Conservation (phyloP, 35 echinoderm and acorn worm species). For the Holothuria glaberrima region DNA sequence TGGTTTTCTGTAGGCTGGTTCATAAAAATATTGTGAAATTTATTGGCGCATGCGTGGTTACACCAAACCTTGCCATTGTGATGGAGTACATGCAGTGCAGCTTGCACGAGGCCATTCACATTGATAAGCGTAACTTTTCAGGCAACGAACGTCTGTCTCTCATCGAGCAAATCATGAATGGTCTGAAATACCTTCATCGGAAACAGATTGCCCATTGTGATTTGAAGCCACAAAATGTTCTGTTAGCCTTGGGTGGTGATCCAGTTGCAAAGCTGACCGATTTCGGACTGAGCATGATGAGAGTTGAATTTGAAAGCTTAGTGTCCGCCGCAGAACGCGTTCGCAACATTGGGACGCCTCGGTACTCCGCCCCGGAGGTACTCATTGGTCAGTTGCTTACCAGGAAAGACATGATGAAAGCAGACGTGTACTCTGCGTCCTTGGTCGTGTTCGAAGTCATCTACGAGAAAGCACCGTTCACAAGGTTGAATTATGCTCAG, state of each 20-base stretch:
- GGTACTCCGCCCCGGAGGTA: constrained; percentile 63
- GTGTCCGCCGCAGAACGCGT: background rate
- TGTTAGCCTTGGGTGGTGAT: constrained; percentile 1
- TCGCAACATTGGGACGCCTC: constrained; percentile 44
- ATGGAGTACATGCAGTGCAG: constrained; percentile 67
- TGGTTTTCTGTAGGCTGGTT: constrained; percentile 42
- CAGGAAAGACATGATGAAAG: constrained; percentile 37
- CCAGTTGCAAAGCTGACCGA: constrained; percentile 52
- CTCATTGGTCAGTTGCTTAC: constrained; percentile 36
- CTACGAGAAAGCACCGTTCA: constrained; percentile 38
- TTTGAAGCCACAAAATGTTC: constrained; percentile 59
- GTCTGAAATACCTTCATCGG: constrained; percentile 48
- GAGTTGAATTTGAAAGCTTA: constrained; percentile 45
- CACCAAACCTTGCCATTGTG: constrained; percentile 67
- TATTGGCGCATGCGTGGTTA: constrained; percentile 54
- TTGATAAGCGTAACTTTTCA: constrained; percentile 13
- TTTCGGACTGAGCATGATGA: constrained; percentile 67
- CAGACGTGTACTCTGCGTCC: constrained; percentile 58
- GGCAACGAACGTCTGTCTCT: constrained; percentile 17
- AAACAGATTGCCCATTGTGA: constrained; percentile 58
- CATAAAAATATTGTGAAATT: constrained; percentile 63
- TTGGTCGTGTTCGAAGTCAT: constrained; percentile 62
- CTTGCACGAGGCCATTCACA: constrained; percentile 56
- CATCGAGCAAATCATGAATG: constrained; percentile 32
- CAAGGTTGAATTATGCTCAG: background rate